Evolutionary conservation across 92 coral and sea anemone genomes (phyloP).

Genomic region (Epizoanthus stellaris): DNA sequence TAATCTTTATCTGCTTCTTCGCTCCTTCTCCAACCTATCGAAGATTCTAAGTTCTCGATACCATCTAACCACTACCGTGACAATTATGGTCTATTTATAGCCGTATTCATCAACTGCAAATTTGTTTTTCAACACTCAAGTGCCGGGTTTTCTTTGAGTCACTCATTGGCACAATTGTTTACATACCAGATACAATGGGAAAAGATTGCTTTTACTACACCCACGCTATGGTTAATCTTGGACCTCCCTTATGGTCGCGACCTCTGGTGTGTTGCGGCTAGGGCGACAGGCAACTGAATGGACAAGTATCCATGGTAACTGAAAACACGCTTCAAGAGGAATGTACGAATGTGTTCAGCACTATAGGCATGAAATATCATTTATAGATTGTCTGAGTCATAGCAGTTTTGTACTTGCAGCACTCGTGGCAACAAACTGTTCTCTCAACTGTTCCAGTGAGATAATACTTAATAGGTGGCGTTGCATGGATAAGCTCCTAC

Average conservation of each 20-base stretch:
- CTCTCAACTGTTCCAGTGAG: background rate
- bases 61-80: conserved; percentile 1
- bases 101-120: conserved; percentile 26
- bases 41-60: background rate
- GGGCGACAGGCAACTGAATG: background rate
- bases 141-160: conserved; percentile 7
- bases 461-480: background rate
- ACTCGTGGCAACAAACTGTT: too few relatives aligned
- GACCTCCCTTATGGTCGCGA: conserved; percentile 22
- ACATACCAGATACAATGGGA: background rate
- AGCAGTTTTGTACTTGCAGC: too few relatives aligned
- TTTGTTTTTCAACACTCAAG: conserved; percentile 32
- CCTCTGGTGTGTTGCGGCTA: conserved; percentile 27
- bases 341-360: too few relatives aligned
- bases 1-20: background rate
- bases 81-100: conserved; percentile 21
- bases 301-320: too few relatives aligned
- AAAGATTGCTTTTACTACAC: background rate
- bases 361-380: too few relatives aligned
- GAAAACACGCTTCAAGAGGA: background rate
- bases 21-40: background rate
- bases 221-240: background rate
- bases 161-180: too few relatives aligned
- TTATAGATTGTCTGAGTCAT: too few relatives aligned
- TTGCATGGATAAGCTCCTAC: background rate